Percentiles rank a stretch among this genome's conserved stretches.
Evolutionary conservation across 2,888 invertebrate genomes (phyloP).

Genomic region (Rotaria magnacalcarata): DNA sequence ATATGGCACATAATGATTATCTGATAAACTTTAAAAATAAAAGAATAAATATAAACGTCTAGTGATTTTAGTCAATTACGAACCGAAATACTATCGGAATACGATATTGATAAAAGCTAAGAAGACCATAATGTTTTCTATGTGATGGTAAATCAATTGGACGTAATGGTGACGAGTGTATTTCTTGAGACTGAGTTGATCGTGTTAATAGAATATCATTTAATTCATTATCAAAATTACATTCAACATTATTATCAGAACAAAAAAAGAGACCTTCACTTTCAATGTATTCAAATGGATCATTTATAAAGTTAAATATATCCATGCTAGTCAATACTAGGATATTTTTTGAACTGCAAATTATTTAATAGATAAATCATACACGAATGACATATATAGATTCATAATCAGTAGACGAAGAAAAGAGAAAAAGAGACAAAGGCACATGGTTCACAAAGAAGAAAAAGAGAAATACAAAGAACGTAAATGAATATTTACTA

Average conservation of each 20-base stretch:
- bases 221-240: not conserved
- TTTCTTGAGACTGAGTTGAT: not conserved
- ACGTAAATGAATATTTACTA: not conserved
- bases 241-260: not conserved
- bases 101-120: not conserved
- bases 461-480: not conserved
- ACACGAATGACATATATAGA: not conserved
- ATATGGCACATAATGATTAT: slow-evolving; percentile 3
- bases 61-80: not conserved
- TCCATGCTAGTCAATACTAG: not conserved
- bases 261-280: not conserved
- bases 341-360: not conserved
- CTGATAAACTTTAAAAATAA: not conserved
- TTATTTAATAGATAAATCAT: not conserved
- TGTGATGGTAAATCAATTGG: slow-evolving; percentile 16
- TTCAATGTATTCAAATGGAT: not conserved
- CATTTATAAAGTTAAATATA: not conserved
- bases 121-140: slow-evolving; percentile 11
- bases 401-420: not conserved
- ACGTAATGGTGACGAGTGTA: not conserved
- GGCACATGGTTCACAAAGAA: not conserved
- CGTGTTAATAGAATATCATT: not conserved
- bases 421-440: not conserved
- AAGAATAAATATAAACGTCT: too few species aligned
- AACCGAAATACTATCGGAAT: slow-evolving; percentile 5